Conservation (phyloP, 2,888 invertebrate species). For the Taphrorychus bicolor region DNA sequence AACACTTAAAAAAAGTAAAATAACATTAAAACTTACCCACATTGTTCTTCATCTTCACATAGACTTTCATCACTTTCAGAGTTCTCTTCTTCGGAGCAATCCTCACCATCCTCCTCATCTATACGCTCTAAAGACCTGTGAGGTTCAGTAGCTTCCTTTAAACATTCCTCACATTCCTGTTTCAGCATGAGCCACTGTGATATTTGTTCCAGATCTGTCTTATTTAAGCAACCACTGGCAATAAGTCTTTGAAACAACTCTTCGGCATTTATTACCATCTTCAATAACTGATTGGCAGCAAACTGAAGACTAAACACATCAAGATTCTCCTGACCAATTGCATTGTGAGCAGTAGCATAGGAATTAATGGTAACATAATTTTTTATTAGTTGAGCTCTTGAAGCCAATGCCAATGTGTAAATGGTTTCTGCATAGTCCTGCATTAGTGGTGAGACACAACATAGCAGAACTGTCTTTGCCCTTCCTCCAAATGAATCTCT, state of each 20-base stretch:
- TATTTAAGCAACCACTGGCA: constrained; percentile 72
- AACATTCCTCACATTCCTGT: constrained; percentile 87
- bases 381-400: constrained; percentile 72
- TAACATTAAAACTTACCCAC: constrained; percentile 63
- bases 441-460: constrained; percentile 75
- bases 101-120: constrained; percentile 63
- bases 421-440: constrained; percentile 73
- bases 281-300: constrained; percentile 83
- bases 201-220: constrained; percentile 77
- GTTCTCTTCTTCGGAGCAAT: constrained; percentile 53
- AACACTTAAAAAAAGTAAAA: too few relatives aligned
- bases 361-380: constrained; percentile 77
- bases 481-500: constrained; percentile 80
- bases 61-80: constrained; percentile 66
- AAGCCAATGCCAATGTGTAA: constrained; percentile 71
- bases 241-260: constrained; percentile 80
- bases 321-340: constrained; percentile 49
- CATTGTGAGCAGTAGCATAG: constrained; percentile 56
- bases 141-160: constrained; percentile 65
- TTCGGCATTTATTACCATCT: constrained; percentile 84
- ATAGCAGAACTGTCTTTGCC: constrained; percentile 75
- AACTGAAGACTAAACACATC: constrained; percentile 78
- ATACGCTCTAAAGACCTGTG: constrained; percentile 64
- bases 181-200: constrained; percentile 85
- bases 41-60: constrained; percentile 58